Evolutionary conservation across 2,113 vertebrate species (phyloP).

Genomic region (Vidua macroura): DNA sequence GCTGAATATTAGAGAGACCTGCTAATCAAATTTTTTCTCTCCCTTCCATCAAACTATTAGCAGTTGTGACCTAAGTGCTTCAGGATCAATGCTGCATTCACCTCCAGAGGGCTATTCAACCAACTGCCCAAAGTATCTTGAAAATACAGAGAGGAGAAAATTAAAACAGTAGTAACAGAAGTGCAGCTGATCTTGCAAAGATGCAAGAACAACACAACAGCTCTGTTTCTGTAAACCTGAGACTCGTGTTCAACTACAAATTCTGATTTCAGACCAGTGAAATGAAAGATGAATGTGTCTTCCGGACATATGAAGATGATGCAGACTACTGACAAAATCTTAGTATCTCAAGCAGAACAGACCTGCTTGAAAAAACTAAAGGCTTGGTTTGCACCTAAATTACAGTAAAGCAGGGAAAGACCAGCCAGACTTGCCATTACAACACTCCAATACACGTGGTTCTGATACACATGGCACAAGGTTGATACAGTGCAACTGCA

Average conservation of each 20-base stretch:
- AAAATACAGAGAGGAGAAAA: too few species aligned
- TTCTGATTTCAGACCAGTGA: neutral
- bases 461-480: neutral
- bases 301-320: neutral
- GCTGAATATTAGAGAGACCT: neutral
- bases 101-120: neutral
- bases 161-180: too few species aligned
- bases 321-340: neutral
- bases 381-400: neutral
- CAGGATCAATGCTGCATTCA: neutral
- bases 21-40: neutral
- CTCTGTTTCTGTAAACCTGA: neutral
- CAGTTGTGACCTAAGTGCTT: neutral
- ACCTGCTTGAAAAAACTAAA: neutral
- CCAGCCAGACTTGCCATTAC: neutral
- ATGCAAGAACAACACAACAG: fast-evolving
- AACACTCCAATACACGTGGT: neutral
- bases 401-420: neutral
- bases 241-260: neutral
- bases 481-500: neutral
- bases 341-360: neutral
- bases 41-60: neutral
- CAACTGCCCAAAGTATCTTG: neutral
- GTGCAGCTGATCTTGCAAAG: neutral
- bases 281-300: neutral